A percentile compares a stretch with the other conserved stretches of the same genome.
Conservation (phyloP, 2,113 vertebrate genomes). For the Stegastes partitus region DNA sequence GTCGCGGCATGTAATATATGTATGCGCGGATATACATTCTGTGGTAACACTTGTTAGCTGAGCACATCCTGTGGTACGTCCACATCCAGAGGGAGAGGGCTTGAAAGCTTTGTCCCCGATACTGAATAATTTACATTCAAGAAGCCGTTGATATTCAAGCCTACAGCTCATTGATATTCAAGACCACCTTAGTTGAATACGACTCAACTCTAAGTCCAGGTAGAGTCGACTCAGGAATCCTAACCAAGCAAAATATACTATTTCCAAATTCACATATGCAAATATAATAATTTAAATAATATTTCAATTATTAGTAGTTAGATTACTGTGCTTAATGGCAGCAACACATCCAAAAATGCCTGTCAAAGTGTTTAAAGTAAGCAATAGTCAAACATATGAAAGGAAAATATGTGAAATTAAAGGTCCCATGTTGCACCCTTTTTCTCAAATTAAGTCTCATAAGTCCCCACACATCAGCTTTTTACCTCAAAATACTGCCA, state of each 20-base stretch:
- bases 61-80: not conserved
- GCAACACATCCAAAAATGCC: too few species aligned
- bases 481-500: too few species aligned
- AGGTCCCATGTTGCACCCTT: too few species aligned
- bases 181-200: not conserved
- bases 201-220: not conserved
- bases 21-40: conserved; percentile 21
- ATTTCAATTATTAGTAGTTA: too few species aligned
- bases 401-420: too few species aligned
- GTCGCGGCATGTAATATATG: not conserved
- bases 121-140: conserved; percentile 41
- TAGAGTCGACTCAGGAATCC: not conserved
- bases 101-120: conserved; percentile 27
- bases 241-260: not conserved
- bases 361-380: too few species aligned
- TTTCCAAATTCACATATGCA: too few species aligned
- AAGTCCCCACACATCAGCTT: too few species aligned
- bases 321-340: too few species aligned
- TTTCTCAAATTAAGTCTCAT: too few species aligned
- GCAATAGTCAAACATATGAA: too few species aligned
- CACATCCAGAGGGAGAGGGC: conserved; percentile 26
- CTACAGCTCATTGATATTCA: conserved; percentile 41
- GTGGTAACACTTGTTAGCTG: conserved; percentile 15
- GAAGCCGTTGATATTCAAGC: conserved; percentile 34
- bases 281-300: not conserved